phyloP scores from a whole-genome alignment of 2,888 invertebrate genomes.

The Lasioglossum villosulum region DNA sequence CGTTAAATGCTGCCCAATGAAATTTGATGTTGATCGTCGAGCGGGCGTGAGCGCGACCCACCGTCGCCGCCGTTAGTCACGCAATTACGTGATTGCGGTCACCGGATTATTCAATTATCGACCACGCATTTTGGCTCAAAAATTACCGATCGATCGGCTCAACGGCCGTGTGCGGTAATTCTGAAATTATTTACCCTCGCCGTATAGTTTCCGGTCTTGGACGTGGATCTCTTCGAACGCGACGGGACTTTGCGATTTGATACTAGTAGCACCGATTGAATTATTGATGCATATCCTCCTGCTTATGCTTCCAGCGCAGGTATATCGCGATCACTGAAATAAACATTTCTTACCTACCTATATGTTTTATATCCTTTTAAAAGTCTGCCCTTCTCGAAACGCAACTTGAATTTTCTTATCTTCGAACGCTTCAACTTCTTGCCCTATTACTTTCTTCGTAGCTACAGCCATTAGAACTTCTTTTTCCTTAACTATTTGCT shows the following conservation, averaged over 20 bases:
- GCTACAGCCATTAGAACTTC: not conserved
- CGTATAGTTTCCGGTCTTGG: not conserved
- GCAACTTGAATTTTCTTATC: not conserved
- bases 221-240: not conserved
- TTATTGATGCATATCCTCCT: not conserved
- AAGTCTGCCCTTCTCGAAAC: not conserved
- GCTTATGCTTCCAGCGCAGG: not conserved
- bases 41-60: constrained; percentile 7
- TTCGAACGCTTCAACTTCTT: not conserved
- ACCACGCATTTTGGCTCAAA: not conserved
- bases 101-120: constrained; percentile 48
- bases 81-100: constrained; percentile 60
- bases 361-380: not conserved
- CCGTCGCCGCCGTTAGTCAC: constrained; percentile 37
- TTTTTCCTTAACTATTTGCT: too few relatives aligned
- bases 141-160: constrained; percentile 12
- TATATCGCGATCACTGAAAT: not conserved
- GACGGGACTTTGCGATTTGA: not conserved
- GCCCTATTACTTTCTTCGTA: not conserved
- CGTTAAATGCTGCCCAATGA: constrained; percentile 70
- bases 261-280: not conserved
- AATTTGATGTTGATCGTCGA: constrained; percentile 73
- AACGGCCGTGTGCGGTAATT: not conserved
- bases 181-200: not conserved
- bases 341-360: not conserved